Evolutionary conservation across 2,888 invertebrate genomes (phyloP).

Genomic region (Oscheius sp.): DNA sequence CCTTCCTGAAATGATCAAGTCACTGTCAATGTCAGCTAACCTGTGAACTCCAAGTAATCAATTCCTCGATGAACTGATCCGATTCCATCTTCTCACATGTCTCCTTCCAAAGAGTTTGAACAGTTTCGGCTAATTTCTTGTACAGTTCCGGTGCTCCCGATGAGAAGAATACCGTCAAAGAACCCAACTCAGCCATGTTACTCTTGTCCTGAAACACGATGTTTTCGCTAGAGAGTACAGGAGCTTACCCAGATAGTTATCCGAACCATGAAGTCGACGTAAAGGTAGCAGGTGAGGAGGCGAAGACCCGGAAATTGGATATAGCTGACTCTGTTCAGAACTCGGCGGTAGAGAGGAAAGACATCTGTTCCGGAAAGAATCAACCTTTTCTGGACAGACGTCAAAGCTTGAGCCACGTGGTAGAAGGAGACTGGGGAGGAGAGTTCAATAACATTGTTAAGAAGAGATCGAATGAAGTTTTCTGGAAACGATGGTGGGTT

Average conservation of each 20-base stretch:
- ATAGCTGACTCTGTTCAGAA: not conserved
- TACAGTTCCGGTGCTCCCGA: not conserved
- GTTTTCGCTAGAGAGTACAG: not conserved
- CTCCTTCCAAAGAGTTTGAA: not conserved
- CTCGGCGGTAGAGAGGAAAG: not conserved
- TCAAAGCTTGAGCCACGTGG: conserved; percentile 39
- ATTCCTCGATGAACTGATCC: not conserved
- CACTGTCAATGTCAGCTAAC: too few relatives aligned
- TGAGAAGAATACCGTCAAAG: not conserved
- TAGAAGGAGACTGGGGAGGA: conserved; percentile 48
- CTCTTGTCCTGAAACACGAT: not conserved
- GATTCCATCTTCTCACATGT: not conserved
- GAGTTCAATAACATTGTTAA: conserved; percentile 33
- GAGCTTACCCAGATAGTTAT: not conserved
- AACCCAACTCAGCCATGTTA: not conserved
- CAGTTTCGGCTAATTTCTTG: not conserved
- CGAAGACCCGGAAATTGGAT: conserved; percentile 15
- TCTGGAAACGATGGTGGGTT: conserved; percentile 10
- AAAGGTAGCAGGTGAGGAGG: conserved; percentile 1
- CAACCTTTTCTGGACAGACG: not conserved
- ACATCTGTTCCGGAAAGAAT: too few relatives aligned
- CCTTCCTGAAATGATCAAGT: too few relatives aligned
- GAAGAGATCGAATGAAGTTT: conserved; percentile 36
- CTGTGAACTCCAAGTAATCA: not conserved
- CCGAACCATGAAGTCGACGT: not conserved